Conservation (phyloP, 2,888 invertebrate species). For the Antheraea assamensis region DNA sequence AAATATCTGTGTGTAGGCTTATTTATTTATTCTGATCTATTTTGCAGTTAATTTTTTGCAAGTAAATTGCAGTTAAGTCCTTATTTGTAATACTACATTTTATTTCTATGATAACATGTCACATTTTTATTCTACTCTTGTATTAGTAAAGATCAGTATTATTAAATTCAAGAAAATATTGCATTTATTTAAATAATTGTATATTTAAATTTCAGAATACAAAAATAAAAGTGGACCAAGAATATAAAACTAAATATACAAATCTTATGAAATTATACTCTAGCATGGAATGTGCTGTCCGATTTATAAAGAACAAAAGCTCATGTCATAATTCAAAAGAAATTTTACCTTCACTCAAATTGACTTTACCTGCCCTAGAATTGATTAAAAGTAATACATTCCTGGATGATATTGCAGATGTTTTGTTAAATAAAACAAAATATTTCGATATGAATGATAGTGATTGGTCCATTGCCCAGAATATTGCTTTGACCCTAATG, state of each 20-base stretch:
- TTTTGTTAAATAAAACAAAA: slow-evolving; percentile 58
- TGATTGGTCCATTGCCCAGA: slow-evolving; percentile 62
- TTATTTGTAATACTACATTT: neutral
- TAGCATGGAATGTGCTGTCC: slow-evolving; percentile 65
- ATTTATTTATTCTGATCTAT: neutral
- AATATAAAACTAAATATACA: slow-evolving; percentile 67
- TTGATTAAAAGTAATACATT: slow-evolving; percentile 82
- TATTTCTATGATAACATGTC: neutral
- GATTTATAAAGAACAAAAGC: slow-evolving; percentile 62
- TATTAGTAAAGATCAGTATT: neutral
- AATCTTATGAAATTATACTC: slow-evolving; percentile 60
- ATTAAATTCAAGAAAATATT: neutral
- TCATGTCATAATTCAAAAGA: slow-evolving; percentile 50
- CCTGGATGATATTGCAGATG: slow-evolving; percentile 69
- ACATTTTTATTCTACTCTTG: neutral
- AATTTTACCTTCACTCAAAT: slow-evolving; percentile 73
- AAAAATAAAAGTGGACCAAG: slow-evolving; percentile 60
- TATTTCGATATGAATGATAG: slow-evolving; percentile 58
- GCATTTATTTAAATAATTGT: neutral
- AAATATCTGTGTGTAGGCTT: neutral
- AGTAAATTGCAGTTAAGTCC: neutral
- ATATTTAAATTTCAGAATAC: slow-evolving; percentile 49
- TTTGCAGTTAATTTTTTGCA: neutral
- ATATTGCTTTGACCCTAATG: slow-evolving; percentile 79
- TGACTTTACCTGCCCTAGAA: slow-evolving; percentile 80